A percentile compares a stretch with the other conserved stretches of the same genome.
phyloP scores from a whole-genome alignment of 1,140 invertebrate genomes.

The Saccostrea cuccullata region DNA sequence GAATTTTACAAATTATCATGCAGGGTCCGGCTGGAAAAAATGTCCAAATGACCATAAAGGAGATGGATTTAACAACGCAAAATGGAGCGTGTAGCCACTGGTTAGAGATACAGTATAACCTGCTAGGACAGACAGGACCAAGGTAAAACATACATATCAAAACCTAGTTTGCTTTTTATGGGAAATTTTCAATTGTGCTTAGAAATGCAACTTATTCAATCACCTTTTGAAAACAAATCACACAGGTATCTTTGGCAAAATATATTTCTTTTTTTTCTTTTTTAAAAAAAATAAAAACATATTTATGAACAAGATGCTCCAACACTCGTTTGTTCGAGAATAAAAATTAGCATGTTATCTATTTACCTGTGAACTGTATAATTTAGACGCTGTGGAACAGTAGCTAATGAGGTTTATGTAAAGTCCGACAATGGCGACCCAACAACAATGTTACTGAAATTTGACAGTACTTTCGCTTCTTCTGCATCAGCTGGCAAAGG shows the following conservation, averaged over 20 bases:
- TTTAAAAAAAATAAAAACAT: too few relatives aligned
- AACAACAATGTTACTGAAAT: conserved; percentile 40
- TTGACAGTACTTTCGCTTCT: conserved; percentile 33
- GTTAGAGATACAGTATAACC: conserved; percentile 44
- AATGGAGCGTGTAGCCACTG: conserved; percentile 16
- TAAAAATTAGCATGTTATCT: too few relatives aligned
- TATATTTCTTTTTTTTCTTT: background rate
- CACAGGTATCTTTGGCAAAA: background rate
- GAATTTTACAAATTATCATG: background rate
- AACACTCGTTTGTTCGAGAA: too few relatives aligned
- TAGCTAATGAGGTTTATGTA: background rate
- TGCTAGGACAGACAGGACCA: conserved; percentile 41
- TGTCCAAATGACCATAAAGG: conserved; percentile 36
- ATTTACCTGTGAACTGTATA: too few relatives aligned
- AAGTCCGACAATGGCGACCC: background rate
- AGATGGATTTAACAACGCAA: background rate
- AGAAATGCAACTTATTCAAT: background rate
- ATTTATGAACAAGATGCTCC: too few relatives aligned
- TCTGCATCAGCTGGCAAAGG: conserved; percentile 13
- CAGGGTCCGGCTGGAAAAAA: conserved; percentile 2
- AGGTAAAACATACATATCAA: conserved; percentile 1
- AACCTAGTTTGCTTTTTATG: background rate
- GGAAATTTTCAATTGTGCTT: too few relatives aligned
- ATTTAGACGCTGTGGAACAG: conserved; percentile 43
- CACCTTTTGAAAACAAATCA: background rate